A percentile compares a stretch with the other conserved stretches of the same genome.
phyloP scores from a whole-genome alignment of 1,140 invertebrate species.

The Nasonia longicornis region DNA sequence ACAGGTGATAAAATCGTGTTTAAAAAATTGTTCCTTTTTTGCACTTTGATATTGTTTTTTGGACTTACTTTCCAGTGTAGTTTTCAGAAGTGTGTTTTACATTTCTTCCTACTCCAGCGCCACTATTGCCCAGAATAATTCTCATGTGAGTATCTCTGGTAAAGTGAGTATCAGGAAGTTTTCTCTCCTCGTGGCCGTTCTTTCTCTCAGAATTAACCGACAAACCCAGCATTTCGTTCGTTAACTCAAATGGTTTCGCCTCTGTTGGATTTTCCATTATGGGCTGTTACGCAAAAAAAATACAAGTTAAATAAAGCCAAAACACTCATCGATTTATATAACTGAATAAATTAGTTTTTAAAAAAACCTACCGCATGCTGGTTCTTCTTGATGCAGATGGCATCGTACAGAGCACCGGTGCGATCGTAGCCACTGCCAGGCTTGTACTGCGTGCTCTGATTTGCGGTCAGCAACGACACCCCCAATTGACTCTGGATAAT shows the following conservation, averaged over 20 bases:
- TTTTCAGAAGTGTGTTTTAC: slow-evolving; percentile 66
- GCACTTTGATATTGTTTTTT: neutral
- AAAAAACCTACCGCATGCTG: slow-evolving; percentile 34
- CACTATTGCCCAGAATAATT: slow-evolving; percentile 83
- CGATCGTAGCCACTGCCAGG: slow-evolving; percentile 62
- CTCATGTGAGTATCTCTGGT: slow-evolving; percentile 90
- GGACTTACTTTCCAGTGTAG: slow-evolving; percentile 62
- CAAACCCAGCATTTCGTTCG: slow-evolving; percentile 67
- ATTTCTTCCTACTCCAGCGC: slow-evolving; percentile 67
- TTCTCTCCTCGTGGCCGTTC: slow-evolving; percentile 60
- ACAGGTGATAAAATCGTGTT: neutral
- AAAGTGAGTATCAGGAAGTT: slow-evolving; percentile 76
- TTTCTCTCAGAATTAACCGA: slow-evolving; percentile 61
- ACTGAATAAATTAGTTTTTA: neutral
- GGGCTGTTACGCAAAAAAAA: slow-evolving; percentile 8
- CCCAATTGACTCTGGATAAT: slow-evolving; percentile 66
- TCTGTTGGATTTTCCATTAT: slow-evolving; percentile 61
- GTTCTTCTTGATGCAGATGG: slow-evolving; percentile 66
- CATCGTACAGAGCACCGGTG: slow-evolving; percentile 64
- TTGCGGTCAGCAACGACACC: slow-evolving; percentile 62
- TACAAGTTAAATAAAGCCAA: neutral
- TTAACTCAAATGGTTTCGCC: slow-evolving; percentile 64
- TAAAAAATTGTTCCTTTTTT: neutral
- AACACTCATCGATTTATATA: neutral
- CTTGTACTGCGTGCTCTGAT: slow-evolving; percentile 65